phyloP scores from a whole-genome alignment of 1,140 invertebrate genomes.

The Holcopasites calliopsidis region DNA sequence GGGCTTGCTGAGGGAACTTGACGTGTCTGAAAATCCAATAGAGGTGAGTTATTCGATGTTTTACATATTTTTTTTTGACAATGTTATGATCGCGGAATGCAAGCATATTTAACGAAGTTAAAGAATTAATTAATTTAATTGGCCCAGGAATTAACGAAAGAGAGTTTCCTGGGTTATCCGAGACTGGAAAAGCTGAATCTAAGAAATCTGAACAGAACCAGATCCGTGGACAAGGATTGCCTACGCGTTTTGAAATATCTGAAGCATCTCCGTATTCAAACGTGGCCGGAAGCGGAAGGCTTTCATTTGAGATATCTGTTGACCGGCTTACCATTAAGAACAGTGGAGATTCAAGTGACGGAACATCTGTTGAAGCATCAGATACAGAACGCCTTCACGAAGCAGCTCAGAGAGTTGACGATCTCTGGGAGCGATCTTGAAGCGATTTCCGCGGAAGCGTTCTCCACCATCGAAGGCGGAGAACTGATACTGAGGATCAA shows the following conservation, averaged over 20 bases:
- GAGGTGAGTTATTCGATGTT: constrained; percentile 73
- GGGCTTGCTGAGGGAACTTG: constrained; percentile 82
- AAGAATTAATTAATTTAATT: constrained; percentile 67
- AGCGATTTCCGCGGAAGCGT: constrained; percentile 85
- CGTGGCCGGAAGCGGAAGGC: constrained; percentile 83
- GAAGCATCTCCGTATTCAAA: constrained; percentile 83
- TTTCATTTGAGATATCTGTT: constrained; percentile 83
- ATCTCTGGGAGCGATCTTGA: constrained; percentile 87
- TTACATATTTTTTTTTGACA: background rate
- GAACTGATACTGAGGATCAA: constrained; percentile 88
- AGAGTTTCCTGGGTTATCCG: constrained; percentile 77
- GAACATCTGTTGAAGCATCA: constrained; percentile 86
- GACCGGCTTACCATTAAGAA: constrained; percentile 82
- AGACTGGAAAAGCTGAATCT: constrained; percentile 78
- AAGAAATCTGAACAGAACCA: constrained; percentile 74
- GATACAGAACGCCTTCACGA: constrained; percentile 85
- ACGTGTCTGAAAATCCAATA: constrained; percentile 84
- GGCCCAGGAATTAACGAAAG: constrained; percentile 82
- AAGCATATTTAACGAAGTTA: too few species aligned
- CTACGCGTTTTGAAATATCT: constrained; percentile 83
- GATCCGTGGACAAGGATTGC: constrained; percentile 83
- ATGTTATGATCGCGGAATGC: background rate
- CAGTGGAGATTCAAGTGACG: constrained; percentile 85
- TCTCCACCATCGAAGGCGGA: constrained; percentile 82
- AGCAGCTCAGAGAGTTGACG: constrained; percentile 88